Percentiles rank a stretch among this genome's conserved stretches.
Conservation (phyloP, 2,113 vertebrate species). For the Syngnathoides biaculeatus region DNA sequence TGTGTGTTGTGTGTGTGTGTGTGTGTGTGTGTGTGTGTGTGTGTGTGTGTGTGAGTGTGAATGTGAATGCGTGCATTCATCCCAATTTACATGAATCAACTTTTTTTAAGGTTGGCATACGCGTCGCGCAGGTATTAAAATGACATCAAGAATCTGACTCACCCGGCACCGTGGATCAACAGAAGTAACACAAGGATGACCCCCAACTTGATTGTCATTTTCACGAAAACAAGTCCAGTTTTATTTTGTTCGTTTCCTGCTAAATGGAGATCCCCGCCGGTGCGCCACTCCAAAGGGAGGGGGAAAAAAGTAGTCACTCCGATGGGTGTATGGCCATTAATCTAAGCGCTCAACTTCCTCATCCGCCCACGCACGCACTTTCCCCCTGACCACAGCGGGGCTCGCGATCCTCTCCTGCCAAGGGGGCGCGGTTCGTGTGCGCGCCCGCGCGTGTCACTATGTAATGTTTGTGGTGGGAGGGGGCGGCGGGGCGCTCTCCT, state of each 20-base stretch:
- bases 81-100: background rate
- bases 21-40: background rate
- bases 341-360: conserved; percentile 60
- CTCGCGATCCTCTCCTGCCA: conserved; percentile 2
- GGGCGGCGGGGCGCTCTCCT: background rate
- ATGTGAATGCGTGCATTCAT: background rate
- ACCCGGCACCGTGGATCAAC: conserved; percentile 51
- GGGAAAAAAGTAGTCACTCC: conserved; percentile 31
- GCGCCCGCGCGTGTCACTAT: background rate
- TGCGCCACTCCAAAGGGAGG: background rate
- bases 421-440: background rate
- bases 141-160: conserved; percentile 30
- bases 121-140: background rate
- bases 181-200: conserved; percentile 45
- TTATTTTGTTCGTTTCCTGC: background rate
- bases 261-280: conserved; percentile 16
- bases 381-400: conserved; percentile 24
- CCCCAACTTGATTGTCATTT: conserved; percentile 65
- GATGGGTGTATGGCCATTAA: conserved; percentile 54
- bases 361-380: conserved; percentile 61
- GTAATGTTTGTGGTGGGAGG: too few relatives aligned
- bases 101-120: background rate
- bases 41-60: too few relatives aligned
- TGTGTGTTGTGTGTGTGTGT: background rate
- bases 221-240: conserved; percentile 32